A percentile compares a stretch with the other conserved stretches of the same genome.
phyloP scores from a whole-genome alignment of 2,113 vertebrate genomes.

The Crocuta crocuta region DNA sequence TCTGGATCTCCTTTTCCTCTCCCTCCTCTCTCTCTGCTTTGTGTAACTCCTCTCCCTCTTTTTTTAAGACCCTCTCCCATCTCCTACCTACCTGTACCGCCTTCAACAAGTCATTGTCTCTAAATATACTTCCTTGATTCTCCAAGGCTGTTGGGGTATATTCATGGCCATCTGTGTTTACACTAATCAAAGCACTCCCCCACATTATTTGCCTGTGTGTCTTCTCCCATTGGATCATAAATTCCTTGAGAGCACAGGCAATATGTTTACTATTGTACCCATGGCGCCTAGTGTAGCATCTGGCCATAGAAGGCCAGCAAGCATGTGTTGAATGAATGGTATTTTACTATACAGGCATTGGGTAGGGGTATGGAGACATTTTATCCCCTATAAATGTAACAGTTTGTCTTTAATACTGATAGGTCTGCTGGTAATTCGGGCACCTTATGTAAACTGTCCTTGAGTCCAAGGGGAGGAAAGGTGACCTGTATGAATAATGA shows the following conservation, averaged over 20 bases:
- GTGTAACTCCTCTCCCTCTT: not conserved
- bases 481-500: constrained; percentile 74
- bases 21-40: not conserved
- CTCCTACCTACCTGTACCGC: not conserved
- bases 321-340: not conserved
- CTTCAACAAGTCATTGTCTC: constrained; percentile 45
- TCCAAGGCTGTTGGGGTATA: not conserved
- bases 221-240: constrained; percentile 24
- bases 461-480: constrained; percentile 69
- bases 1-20: not conserved
- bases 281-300: not conserved
- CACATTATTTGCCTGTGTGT: not conserved
- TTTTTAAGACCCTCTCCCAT: not conserved
- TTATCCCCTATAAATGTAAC: constrained; percentile 28
- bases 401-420: constrained; percentile 20
- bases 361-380: not conserved
- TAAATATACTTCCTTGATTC: constrained; percentile 34
- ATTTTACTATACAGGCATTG: not conserved
- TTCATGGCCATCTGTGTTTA: not conserved
- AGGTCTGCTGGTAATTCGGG: constrained; percentile 57
- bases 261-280: constrained; percentile 4
- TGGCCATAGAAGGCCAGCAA: constrained; percentile 4
- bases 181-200: not conserved
- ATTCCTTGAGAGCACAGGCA: constrained; percentile 15
- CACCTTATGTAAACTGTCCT: constrained; percentile 75